phyloP scores from a whole-genome alignment of 2,888 invertebrate species.

The Drepana falcataria region DNA sequence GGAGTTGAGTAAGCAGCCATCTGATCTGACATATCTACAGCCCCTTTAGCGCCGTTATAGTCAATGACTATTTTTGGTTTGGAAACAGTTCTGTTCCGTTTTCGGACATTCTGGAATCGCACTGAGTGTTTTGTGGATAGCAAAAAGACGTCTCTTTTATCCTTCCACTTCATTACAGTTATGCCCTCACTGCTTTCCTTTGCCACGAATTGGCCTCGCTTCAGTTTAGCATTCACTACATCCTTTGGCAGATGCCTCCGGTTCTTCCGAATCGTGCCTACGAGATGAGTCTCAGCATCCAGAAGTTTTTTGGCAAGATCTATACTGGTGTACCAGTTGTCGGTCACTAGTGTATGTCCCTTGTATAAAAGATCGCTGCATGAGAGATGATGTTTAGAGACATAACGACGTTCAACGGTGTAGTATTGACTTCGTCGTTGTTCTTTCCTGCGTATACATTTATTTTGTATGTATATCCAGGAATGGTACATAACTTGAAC shows the following conservation, averaged over 20 bases:
- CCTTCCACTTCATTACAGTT: slow-evolving; percentile 22
- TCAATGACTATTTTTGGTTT: slow-evolving; percentile 23
- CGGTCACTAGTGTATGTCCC: slow-evolving; percentile 32
- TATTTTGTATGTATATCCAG: slow-evolving; percentile 31
- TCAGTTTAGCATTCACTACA: slow-evolving; percentile 27
- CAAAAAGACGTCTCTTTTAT: slow-evolving; percentile 19
- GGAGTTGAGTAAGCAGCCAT: slow-evolving; percentile 24
- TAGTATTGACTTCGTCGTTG: slow-evolving; percentile 25
- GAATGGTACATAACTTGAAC: slow-evolving; percentile 31
- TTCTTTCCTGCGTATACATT: slow-evolving; percentile 32
- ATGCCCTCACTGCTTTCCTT: slow-evolving; percentile 29
- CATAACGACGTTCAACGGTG: slow-evolving; percentile 28
- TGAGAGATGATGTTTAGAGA: no score
- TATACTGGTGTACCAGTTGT: slow-evolving; percentile 37
- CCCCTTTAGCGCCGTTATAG: slow-evolving; percentile 31
- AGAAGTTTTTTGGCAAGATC: slow-evolving; percentile 29
- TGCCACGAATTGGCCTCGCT: slow-evolving; percentile 19
- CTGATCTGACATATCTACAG: slow-evolving; percentile 33
- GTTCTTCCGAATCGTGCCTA: slow-evolving; percentile 37
- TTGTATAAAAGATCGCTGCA: slow-evolving; percentile 24
- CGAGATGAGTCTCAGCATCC: slow-evolving; percentile 31
- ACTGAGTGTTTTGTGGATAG: slow-evolving; percentile 36
- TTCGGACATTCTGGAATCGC: slow-evolving; percentile 12
- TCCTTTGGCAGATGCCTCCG: slow-evolving; percentile 29
- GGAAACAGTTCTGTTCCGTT: slow-evolving; percentile 18